Base-by-base conservation (phyloP, 2,113 vertebrate genomes). In the Diadophis punctatus region DNA sequence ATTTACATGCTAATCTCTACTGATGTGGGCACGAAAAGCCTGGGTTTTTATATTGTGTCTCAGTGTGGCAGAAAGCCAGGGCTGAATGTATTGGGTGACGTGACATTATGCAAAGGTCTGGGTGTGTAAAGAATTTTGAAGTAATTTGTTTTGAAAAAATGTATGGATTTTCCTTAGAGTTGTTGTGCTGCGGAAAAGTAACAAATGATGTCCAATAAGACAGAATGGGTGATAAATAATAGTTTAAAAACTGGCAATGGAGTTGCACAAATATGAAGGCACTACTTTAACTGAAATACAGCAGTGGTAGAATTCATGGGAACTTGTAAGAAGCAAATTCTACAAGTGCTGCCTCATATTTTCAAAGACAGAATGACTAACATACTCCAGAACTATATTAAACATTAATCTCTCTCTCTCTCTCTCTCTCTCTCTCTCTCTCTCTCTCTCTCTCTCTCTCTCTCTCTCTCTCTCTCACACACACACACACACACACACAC, bases 201-300 rank as follows among this genome's bases (percentile, higher is more conserved):
- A 74, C 93, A 90, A 88, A 90, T 92, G 94, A 89, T 86, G 92
- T 22, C 60, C 84, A 89, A 91, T 94, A 95, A 93, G 93, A 18
- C 0, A 49, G 89, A 95, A 95, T 93, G 92, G 68, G 90, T 95
- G 93, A 96, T 95, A 84, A 95, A 95, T 96, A 88, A 34, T 55
- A 94, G 74, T 95, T 87, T 94, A 95, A 97, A 93, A 43, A 84
- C 88, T 58, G 60, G 7, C 49, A 74, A 80, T 74, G 7, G 0
- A 0, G 8, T 53, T 88, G 49, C 27, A 86, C 80, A 95, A 92
- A 95, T 34, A 89, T 10, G n/a, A 8, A 39, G 51, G 60, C 9
- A 0, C 52, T 88, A 89, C 0, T 93, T 3, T 3, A 3, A 86
- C 34, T 84, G 8, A 14, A 94, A 12, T 30, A 94, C 20, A 92